Evolutionary conservation across 1,140 invertebrate species (phyloP).

Genomic region (Zophobas morio): DNA sequence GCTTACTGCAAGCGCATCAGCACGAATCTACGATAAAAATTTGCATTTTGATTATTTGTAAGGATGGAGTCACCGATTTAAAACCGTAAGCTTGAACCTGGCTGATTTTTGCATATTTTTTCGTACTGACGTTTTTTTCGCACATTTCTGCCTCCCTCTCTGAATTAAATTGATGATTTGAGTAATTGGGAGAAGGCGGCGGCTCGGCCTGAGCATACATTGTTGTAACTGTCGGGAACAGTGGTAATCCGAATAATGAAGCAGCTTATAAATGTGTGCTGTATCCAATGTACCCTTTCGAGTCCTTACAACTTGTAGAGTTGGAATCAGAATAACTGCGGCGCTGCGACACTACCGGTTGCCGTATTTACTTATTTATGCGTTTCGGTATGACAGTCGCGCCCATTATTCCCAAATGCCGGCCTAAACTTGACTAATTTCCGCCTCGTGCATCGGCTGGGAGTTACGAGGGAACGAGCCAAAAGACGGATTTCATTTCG

Average conservation of each 20-base stretch:
- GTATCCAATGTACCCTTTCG: neutral
- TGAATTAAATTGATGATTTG: slow-evolving; percentile 26
- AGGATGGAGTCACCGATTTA: too few relatives aligned
- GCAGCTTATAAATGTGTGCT: slow-evolving; percentile 8
- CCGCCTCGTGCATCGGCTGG: slow-evolving; percentile 47
- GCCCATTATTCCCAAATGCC: slow-evolving; percentile 54
- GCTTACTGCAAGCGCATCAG: too few relatives aligned
- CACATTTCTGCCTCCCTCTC: neutral
- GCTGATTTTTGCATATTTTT: too few relatives aligned
- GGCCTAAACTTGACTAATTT: slow-evolving; percentile 55
- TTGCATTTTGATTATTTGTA: too few relatives aligned
- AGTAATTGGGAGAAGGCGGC: slow-evolving; percentile 2
- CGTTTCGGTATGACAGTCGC: slow-evolving; percentile 50
- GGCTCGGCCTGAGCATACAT: neutral
- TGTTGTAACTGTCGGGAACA: slow-evolving; percentile 1
- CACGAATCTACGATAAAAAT: too few relatives aligned
- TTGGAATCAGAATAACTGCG: slow-evolving; percentile 30
- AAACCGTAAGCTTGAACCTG: too few relatives aligned
- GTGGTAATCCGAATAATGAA: slow-evolving; percentile 8
- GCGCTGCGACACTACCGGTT: slow-evolving; percentile 38
- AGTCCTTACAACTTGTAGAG: slow-evolving; percentile 34
- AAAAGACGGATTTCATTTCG: slow-evolving; percentile 40
- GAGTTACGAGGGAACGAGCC: slow-evolving; percentile 44
- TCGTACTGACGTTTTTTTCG: too few relatives aligned
- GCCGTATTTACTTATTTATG: slow-evolving; percentile 54